A percentile compares a stretch with the other conserved stretches of the same genome.
Conservation (phyloP, 2,888 invertebrate species). For the Mesodorylaimus sp. region DNA sequence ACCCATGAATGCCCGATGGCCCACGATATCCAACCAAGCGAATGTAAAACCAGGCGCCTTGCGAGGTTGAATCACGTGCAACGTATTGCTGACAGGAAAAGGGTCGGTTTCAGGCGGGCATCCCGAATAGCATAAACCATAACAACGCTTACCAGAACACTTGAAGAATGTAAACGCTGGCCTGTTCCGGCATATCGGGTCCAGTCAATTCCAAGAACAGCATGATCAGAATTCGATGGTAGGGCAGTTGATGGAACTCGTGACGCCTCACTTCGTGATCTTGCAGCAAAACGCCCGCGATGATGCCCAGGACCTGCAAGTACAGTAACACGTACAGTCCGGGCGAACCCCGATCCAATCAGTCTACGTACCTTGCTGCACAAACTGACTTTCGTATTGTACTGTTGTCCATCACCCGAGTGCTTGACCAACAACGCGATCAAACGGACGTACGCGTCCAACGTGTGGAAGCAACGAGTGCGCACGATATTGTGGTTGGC, state of each 20-base stretch:
- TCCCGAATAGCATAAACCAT: neutral
- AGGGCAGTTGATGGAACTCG: constrained; percentile 90
- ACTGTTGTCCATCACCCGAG: constrained; percentile 67
- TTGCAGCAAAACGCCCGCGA: constrained; percentile 79
- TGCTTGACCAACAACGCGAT: constrained; percentile 60
- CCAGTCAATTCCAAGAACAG: constrained; percentile 86
- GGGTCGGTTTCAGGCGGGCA: no score
- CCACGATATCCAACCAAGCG: constrained; percentile 92
- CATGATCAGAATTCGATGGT: constrained; percentile 87
- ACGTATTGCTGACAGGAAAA: constrained; percentile 47
- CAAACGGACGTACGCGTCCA: constrained; percentile 82
- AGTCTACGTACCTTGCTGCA: constrained; percentile 58
- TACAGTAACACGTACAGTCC: no score
- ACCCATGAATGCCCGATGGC: constrained; percentile 85
- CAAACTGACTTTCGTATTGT: constrained; percentile 88
- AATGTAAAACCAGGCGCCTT: constrained; percentile 90
- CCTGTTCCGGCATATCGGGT: constrained; percentile 77
- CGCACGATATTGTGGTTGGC: constrained; percentile 43
- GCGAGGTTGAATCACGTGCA: constrained; percentile 74
- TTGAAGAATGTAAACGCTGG: constrained; percentile 79
- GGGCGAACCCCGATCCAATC: no score
- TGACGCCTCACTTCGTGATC: constrained; percentile 77
- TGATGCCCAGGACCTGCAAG: constrained; percentile 54
- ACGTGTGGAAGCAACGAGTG: constrained; percentile 78
- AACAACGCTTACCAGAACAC: constrained; percentile 52